Evolutionary conservation across 64 coral and sea anemone species (phyloP), one percentile per base, ranked within the genome.

Genomic region (Dendronephthya gigantea): DNA sequence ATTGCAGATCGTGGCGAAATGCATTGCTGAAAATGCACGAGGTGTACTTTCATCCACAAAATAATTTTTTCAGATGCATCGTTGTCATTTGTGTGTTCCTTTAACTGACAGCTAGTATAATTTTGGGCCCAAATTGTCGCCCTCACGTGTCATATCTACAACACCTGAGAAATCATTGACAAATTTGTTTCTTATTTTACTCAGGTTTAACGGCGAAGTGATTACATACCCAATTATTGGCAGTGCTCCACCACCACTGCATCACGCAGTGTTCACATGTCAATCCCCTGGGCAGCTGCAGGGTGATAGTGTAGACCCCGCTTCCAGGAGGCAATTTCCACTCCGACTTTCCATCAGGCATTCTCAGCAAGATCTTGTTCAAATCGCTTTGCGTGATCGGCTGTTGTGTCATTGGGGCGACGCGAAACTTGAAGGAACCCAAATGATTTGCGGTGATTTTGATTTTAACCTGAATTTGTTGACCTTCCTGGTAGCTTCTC

Each of bases 231-330:
- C 91, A 93, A 81, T 85, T 93, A 13, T 93, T 93, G 0, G 87
- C 91, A 0, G 86, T 88, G 13, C 82, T 89, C 88, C 88, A 93
- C 91, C 88, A 93, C 91, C 91, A 93, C 15, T 93, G 91, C 28
- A 93, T 82, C 40, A 93, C 91, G 51, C 91, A 93, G 58, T 89
- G 91, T 15, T 87, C 50, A 82, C 91, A 93, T 35, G 91, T 93
- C 19, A 93, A 23, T 1, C 91, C 91, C 3, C 15, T 10, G 34
- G 91, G 91, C 0, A 93, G 88, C 32, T 47, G 55, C 17, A 90
- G 83, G 1, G 30, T 25, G 58, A 93, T 70, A 16, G 49, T 93
- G 40, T 83, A 93, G n/a, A 6, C 4, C 41, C 41, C 41, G 11
- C 11, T 45, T 45, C 41, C 41, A 45, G 41, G 41, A 6, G 41